These are phyloP conservation scores for Cassiopea xamachana DNA, from an alignment of 30 jellyfish, hydroid and myxozoan species.

Conservation along the genomic window DNA sequence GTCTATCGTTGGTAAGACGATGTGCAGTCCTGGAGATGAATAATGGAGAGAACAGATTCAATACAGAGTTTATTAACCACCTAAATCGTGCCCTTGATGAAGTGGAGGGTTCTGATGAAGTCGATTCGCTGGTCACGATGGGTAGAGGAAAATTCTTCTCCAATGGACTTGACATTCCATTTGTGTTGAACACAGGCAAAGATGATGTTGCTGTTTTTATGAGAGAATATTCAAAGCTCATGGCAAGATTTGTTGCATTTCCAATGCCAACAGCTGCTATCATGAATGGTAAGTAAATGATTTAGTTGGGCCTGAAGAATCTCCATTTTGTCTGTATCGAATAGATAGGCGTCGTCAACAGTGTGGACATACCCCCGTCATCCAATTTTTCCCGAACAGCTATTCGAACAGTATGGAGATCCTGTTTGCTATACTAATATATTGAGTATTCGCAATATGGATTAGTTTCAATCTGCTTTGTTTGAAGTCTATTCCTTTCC, in stretches of 20 bases:
- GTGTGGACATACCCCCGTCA: too few relatives aligned
- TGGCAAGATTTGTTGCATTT: conserved; percentile 71
- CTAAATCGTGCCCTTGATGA: conserved; percentile 61
- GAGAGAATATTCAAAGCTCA: conserved; percentile 46
- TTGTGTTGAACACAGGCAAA: conserved; percentile 26
- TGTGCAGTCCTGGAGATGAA: conserved; percentile 67
- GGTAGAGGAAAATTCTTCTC: conserved; percentile 71
- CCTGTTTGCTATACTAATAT: too few relatives aligned
- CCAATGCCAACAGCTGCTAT: conserved; percentile 80
- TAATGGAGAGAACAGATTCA: conserved; percentile 65
- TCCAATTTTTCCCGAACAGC: too few relatives aligned
- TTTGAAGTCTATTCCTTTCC: too few relatives aligned
- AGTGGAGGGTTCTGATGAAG: conserved; percentile 43
- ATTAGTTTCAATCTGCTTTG: too few relatives aligned
- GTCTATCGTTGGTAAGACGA: conserved; percentile 30
- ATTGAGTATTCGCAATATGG: too few relatives aligned
- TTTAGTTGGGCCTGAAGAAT: neutral
- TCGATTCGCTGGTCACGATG: conserved; percentile 59
- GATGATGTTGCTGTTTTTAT: conserved; percentile 31
- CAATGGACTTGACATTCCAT: conserved; percentile 66
- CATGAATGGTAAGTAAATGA: conserved; percentile 61
- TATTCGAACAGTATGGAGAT: too few relatives aligned
- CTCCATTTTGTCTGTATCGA: too few relatives aligned
- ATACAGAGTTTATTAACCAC: conserved; percentile 24
- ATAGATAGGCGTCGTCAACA: too few relatives aligned